These are phyloP conservation scores for Syndactyla subalaris DNA, from an alignment of 2,797 vertebrate species.

Conservation along the genomic window DNA sequence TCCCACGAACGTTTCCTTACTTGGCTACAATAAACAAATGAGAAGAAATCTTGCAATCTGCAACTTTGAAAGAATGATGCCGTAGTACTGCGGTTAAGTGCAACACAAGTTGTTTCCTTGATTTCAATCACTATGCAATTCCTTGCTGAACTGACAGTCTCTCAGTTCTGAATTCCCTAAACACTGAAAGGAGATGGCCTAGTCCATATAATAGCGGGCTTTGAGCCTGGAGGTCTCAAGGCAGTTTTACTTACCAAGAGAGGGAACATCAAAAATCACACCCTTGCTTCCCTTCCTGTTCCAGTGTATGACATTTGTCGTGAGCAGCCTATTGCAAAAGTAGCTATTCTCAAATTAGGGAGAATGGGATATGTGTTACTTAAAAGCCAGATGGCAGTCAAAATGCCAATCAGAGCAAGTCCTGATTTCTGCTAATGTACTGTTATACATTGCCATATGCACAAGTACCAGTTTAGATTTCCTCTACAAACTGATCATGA, in stretches of 20 bases:
- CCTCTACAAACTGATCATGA: neutral
- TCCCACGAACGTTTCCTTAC: neutral
- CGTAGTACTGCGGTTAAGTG: neutral
- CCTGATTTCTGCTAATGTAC: conserved; percentile 4
- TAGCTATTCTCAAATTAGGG: neutral
- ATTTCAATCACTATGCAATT: neutral
- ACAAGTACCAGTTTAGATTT: neutral
- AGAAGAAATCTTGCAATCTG: neutral
- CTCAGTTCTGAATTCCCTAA: neutral
- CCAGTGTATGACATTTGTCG: rapidly evolving
- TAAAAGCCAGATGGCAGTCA: neutral
- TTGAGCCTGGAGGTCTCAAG: neutral
- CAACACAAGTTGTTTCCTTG: neutral
- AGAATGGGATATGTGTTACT: neutral
- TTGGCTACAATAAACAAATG: neutral
- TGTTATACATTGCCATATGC: neutral
- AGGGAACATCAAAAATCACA: neutral
- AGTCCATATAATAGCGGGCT: neutral
- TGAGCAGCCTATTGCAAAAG: neutral
- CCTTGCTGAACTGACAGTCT: neutral
- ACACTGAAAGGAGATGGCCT: neutral
- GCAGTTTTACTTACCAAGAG: neutral
- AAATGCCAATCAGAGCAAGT: neutral
- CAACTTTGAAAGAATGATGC: neutral
- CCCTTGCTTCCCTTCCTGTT: neutral